phyloP scores from a whole-genome alignment of 2,888 invertebrate species.

The Caenorhabditis sulstoni region DNA sequence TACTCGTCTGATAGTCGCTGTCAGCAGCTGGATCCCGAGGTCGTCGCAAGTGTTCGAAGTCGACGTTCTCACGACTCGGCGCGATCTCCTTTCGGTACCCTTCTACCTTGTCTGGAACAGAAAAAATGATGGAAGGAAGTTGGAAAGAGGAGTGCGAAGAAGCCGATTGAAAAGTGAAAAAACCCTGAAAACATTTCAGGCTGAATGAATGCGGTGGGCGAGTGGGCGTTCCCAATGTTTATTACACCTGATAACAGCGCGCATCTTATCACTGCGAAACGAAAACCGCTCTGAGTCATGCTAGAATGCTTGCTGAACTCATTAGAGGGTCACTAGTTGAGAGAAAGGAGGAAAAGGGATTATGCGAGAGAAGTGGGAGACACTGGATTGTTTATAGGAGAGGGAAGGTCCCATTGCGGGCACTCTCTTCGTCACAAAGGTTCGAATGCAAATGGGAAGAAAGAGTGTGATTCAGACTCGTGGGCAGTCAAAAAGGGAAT shows the following conservation, averaged over 20 bases:
- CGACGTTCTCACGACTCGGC: slow-evolving; percentile 65
- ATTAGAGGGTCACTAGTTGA: slow-evolving; percentile 20
- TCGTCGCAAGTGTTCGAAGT: slow-evolving; percentile 64
- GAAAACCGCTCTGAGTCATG: slow-evolving; percentile 34
- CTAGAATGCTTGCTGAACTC: slow-evolving; percentile 34
- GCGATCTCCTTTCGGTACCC: slow-evolving; percentile 67
- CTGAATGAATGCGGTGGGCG: slow-evolving; percentile 12
- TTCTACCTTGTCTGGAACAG: slow-evolving; percentile 65
- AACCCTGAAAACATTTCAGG: background rate
- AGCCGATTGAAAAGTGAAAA: background rate
- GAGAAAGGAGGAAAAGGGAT: slow-evolving; percentile 20
- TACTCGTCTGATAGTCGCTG: slow-evolving; percentile 38
- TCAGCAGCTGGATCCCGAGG: slow-evolving; percentile 28
- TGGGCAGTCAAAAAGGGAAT: background rate
- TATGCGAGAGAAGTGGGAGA: slow-evolving; percentile 1
- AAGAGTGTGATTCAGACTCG: slow-evolving; percentile 16
- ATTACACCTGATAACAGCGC: slow-evolving; percentile 48
- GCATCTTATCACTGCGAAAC: slow-evolving; percentile 38
- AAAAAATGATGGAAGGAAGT: background rate
- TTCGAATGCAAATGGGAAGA: background rate
- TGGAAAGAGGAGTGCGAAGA: slow-evolving; percentile 1
- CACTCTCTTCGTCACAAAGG: too few species aligned
- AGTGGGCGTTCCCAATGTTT: slow-evolving; percentile 46
- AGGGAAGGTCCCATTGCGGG: background rate
- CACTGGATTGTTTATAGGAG: slow-evolving; percentile 35